phyloP scores from a whole-genome alignment of 2,113 vertebrate genomes.

The Halichoerus grypus region DNA sequence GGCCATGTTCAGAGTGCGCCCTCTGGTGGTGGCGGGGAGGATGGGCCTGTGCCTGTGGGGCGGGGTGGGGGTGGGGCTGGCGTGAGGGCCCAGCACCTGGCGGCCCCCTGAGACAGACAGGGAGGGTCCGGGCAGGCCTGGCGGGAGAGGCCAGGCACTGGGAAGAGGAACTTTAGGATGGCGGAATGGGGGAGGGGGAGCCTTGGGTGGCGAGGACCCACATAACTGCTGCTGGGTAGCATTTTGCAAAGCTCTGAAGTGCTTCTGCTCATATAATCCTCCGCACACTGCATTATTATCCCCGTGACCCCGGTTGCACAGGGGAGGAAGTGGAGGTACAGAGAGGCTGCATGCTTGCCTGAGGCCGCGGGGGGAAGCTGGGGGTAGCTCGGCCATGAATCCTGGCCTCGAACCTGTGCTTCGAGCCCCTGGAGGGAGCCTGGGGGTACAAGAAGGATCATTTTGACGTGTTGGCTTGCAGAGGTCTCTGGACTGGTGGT shows the following conservation, averaged over 20 bases:
- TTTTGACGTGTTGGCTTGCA: accelerated
- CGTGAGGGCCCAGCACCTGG: no score
- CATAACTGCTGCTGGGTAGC: accelerated
- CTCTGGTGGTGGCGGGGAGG: conserved; percentile 55
- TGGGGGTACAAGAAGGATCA: no score
- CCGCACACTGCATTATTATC: accelerated
- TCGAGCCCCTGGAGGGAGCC: background rate
- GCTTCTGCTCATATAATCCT: background rate
- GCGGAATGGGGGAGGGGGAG: background rate
- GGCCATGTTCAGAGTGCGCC: background rate
- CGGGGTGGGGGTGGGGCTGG: no score
- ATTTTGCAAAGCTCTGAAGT: background rate
- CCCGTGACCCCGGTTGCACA: background rate
- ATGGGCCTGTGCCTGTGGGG: background rate
- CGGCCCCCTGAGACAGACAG: background rate
- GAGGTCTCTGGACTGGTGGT: background rate
- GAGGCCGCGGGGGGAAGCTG: accelerated
- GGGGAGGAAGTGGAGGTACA: background rate
- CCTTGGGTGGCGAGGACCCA: accelerated
- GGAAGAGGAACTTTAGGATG: background rate
- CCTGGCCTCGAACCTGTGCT: background rate
- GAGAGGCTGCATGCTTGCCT: background rate
- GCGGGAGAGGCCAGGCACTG: no score
- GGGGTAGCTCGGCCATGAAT: background rate
- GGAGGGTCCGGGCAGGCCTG: background rate